These are phyloP conservation scores for Coregonus clupeaformis DNA, from an alignment of 2,113 vertebrate species.

Conservation along the genomic window DNA sequence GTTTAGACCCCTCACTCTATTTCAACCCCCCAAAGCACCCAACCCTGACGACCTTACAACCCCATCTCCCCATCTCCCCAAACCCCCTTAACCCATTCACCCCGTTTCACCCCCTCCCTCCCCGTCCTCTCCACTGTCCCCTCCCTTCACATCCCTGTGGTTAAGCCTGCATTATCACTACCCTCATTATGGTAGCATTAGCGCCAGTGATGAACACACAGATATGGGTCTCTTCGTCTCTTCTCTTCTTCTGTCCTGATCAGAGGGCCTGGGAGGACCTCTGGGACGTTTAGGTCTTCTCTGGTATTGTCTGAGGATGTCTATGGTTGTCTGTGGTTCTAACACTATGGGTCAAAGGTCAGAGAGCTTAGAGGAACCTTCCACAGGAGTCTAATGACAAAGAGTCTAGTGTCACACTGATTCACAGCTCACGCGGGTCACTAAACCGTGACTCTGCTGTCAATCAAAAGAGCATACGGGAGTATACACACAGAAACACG, in stretches of 20 bases:
- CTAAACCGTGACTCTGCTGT: conserved; percentile 58
- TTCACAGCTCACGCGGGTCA: conserved; percentile 47
- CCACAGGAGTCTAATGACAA: conserved; percentile 10
- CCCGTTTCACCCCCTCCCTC: conserved; percentile 45
- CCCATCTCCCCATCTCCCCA: conserved; percentile 19
- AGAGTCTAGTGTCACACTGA: conserved; percentile 57
- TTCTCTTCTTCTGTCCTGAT: conserved; percentile 42
- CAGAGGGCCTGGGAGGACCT: conserved; percentile 49
- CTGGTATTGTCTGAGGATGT: conserved; percentile 60
- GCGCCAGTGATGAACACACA: conserved; percentile 66
- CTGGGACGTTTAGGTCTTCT: conserved; percentile 20
- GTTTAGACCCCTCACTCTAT: too few relatives aligned
- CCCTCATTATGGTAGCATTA: conserved; percentile 71
- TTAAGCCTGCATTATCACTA: conserved; percentile 62
- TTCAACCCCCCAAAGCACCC: too few relatives aligned
- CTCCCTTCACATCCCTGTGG: conserved; percentile 28
- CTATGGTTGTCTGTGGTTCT: conserved; percentile 48
- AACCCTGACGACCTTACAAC: background rate
- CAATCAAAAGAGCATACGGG: conserved; percentile 49
- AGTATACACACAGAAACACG: conserved; percentile 39
- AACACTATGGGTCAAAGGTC: conserved; percentile 68
- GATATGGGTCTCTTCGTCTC: conserved; percentile 46
- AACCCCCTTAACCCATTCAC: conserved; percentile 14
- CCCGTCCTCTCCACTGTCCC: too few relatives aligned
- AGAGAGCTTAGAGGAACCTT: conserved; percentile 50